Evolutionary conservation across 2,888 invertebrate species (phyloP).

Genomic region (Oscheius sp.): DNA sequence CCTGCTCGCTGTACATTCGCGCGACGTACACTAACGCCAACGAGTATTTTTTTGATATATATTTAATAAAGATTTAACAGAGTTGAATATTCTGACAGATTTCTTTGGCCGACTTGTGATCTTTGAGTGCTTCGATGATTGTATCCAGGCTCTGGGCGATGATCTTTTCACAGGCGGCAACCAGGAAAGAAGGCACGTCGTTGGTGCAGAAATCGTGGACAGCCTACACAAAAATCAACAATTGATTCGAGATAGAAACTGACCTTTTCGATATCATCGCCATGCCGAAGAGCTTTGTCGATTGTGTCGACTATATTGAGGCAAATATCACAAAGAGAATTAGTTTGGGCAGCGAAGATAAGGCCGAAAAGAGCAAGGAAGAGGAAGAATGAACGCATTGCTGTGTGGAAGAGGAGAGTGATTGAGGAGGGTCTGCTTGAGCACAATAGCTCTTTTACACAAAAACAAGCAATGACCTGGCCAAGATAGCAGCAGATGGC

Average conservation of each 20-base stretch:
- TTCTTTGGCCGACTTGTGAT: conserved; percentile 18
- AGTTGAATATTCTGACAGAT: conserved; percentile 18
- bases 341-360: not conserved
- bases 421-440: not conserved
- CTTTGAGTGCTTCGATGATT: conserved; percentile 25
- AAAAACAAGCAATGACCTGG: conserved; percentile 2
- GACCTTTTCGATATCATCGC: conserved; percentile 29
- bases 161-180: conserved; percentile 19
- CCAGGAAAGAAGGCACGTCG: conserved; percentile 9
- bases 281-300: conserved; percentile 19
- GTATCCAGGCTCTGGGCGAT: conserved; percentile 13
- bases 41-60: conserved; percentile 25
- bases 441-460: not conserved
- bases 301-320: not conserved
- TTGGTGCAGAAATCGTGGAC: conserved; percentile 31
- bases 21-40: conserved; percentile 24
- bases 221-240: not conserved
- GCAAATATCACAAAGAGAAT: conserved; percentile 29
- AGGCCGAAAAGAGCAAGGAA: not conserved
- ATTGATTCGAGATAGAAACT: too few relatives aligned
- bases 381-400: conserved; percentile 17
- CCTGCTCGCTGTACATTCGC: conserved; percentile 26
- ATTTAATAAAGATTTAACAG: conserved; percentile 35
- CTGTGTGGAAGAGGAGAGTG: not conserved
- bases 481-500: not conserved